phyloP scores from a whole-genome alignment of 2,888 invertebrate species.

The Diarsia brunnea region DNA sequence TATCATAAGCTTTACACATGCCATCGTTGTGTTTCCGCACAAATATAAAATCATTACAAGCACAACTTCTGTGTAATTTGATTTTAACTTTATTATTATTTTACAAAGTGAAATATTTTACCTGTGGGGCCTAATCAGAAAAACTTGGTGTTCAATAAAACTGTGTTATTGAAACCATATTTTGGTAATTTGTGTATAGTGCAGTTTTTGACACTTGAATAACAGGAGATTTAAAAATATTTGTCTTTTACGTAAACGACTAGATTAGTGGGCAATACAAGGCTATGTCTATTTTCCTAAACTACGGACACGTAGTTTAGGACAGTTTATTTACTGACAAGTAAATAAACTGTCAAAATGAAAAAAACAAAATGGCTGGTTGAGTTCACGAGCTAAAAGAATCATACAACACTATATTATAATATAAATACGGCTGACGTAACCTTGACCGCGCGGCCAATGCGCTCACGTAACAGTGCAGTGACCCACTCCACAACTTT shows the following conservation, averaged over 20 bases:
- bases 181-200: neutral
- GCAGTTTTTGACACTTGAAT: no score
- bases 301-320: neutral
- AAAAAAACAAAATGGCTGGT: neutral
- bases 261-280: neutral
- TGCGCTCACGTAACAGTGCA: slow-evolving; percentile 72
- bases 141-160: neutral
- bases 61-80: neutral
- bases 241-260: slow-evolving; percentile 20
- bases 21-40: slow-evolving; percentile 19
- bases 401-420: neutral
- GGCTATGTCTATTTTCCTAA: neutral
- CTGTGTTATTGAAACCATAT: neutral
- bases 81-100: neutral
- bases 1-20: slow-evolving; percentile 20
- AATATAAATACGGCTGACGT: slow-evolving; percentile 25
- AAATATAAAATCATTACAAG: neutral
- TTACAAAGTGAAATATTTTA: neutral
- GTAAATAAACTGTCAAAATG: no score
- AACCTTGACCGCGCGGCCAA: slow-evolving; percentile 78
- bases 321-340: no score
- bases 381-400: neutral
- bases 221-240: neutral
- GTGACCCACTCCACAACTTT: slow-evolving; percentile 64
- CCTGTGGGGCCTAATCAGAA: neutral